phyloP scores from a whole-genome alignment of 2,888 invertebrate genomes.

The Orthonychiurus folsomi region DNA sequence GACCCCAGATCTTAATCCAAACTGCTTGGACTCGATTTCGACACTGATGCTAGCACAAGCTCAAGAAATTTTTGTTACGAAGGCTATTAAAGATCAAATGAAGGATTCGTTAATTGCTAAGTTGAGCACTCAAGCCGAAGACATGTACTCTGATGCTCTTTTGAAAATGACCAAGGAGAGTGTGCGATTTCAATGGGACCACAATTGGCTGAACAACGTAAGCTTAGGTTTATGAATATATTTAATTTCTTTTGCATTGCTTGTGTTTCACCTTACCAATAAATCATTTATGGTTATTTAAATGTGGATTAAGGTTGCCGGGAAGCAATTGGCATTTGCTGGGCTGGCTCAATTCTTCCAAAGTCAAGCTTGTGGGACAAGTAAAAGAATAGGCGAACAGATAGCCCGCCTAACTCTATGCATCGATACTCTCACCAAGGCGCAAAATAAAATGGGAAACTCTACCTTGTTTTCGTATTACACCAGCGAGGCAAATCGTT shows the following conservation, averaged over 20 bases:
- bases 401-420: conserved; percentile 62
- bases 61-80: conserved; percentile 92
- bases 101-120: conserved; percentile 87
- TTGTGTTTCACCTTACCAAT: not conserved
- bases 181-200: conserved; percentile 76
- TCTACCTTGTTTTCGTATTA: conserved; percentile 54
- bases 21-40: conserved; percentile 77
- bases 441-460: conserved; percentile 58
- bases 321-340: conserved; percentile 79
- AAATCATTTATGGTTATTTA: conserved; percentile 2
- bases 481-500: conserved; percentile 56
- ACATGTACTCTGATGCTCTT: conserved; percentile 81
- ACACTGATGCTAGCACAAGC: conserved; percentile 96
- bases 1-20: conserved; percentile 70
- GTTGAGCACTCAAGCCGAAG: conserved; percentile 83
- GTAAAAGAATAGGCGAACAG: conserved; percentile 78
- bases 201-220: conserved; percentile 70
- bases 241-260: not conserved
- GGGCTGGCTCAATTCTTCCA: conserved; percentile 85
- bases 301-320: conserved; percentile 53
- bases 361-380: conserved; percentile 66
- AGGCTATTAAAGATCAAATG: conserved; percentile 84
- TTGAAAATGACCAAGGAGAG: conserved; percentile 77
- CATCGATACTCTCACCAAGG: conserved; percentile 61
- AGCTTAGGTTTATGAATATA: conserved; percentile 37